Evolutionary conservation across 2,888 invertebrate species (phyloP).

Genomic region (Doris montereyensis): DNA sequence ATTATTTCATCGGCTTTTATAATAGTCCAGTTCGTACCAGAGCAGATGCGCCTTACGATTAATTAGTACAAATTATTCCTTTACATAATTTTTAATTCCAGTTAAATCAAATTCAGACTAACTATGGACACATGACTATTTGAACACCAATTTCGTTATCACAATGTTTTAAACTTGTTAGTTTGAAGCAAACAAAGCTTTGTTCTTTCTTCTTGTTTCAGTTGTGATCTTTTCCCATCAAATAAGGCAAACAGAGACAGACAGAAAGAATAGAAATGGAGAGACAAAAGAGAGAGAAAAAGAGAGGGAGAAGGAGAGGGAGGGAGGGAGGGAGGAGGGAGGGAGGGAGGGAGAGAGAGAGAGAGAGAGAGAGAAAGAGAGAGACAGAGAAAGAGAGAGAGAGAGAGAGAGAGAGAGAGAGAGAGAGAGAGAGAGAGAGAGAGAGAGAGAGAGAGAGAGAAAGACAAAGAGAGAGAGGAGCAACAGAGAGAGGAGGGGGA

Average conservation of each 20-base stretch:
- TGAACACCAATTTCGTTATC: too few species aligned
- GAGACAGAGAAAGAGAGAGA: neutral
- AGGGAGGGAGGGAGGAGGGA: neutral
- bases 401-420: neutral
- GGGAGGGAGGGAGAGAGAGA: constrained; percentile 5
- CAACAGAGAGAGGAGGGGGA: constrained; percentile 25
- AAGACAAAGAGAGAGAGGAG: constrained; percentile 22
- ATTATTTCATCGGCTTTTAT: neutral
- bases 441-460: neutral
- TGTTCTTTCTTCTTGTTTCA: too few species aligned
- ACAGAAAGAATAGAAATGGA: neutral
- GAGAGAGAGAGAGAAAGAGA: neutral
- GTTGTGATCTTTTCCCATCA: too few species aligned
- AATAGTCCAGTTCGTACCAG: too few species aligned
- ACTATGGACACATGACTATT: too few species aligned
- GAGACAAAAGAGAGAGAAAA: neutral
- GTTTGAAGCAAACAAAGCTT: too few species aligned
- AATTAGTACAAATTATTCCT: too few species aligned
- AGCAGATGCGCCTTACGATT: too few species aligned
- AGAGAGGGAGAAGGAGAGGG: neutral
- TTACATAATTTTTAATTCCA: too few species aligned
- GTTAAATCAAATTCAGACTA: too few species aligned
- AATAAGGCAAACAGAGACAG: neutral
- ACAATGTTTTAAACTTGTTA: too few species aligned
- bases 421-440: neutral